Conservation (phyloP, 2,888 invertebrate species). For the Rhimphoctona megacephalus region DNA sequence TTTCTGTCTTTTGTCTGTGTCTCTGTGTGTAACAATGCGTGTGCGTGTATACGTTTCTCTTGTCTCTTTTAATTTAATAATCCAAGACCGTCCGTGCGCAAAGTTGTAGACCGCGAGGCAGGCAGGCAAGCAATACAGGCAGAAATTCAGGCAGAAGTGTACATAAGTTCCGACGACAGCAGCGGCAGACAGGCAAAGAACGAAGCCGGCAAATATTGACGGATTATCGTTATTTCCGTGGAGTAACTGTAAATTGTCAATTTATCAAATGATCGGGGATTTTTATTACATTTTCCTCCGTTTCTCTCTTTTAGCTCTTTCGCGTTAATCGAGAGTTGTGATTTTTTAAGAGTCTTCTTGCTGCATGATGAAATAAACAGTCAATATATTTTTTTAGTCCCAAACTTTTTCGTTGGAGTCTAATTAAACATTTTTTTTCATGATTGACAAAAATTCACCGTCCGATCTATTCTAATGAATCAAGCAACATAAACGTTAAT, state of each 20-base stretch:
- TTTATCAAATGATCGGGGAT: background rate
- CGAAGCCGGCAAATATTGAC: slow-evolving; percentile 33
- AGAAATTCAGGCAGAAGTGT: slow-evolving; percentile 63
- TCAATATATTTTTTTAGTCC: background rate
- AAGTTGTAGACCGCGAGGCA: slow-evolving; percentile 69
- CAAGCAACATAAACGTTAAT: background rate
- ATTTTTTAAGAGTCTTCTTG: background rate
- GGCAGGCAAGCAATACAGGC: slow-evolving; percentile 59
- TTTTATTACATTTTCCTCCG: background rate
- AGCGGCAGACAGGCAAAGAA: slow-evolving; percentile 46
- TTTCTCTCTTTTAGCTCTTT: background rate
- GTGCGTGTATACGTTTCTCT: slow-evolving; percentile 15
- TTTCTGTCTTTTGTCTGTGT: slow-evolving; percentile 7
- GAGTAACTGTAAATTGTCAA: slow-evolving; percentile 36
- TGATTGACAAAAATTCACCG: background rate
- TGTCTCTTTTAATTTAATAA: slow-evolving; percentile 14
- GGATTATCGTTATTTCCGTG: slow-evolving; percentile 30
- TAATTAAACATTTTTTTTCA: background rate
- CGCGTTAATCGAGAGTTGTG: background rate
- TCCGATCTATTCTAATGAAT: background rate
- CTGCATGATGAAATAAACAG: background rate
- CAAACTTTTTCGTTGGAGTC: background rate
- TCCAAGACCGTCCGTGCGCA: slow-evolving; percentile 70
- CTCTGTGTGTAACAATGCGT: slow-evolving; percentile 13
- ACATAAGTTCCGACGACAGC: slow-evolving; percentile 25